Evolutionary conservation across 2,888 invertebrate species (phyloP).

Genomic region (Callyntrura guangdongensis): DNA sequence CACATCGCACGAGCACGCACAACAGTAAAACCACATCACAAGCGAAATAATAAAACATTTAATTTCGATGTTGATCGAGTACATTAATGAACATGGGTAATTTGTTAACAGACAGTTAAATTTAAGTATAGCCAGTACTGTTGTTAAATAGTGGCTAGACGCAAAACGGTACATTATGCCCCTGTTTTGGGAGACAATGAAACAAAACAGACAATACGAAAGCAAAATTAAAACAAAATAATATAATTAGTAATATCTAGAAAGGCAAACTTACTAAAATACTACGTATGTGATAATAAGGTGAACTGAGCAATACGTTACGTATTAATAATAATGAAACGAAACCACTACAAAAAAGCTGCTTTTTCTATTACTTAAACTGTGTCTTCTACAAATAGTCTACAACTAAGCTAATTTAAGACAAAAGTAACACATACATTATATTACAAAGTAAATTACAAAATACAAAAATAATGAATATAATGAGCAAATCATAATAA

Average conservation of each 20-base stretch:
- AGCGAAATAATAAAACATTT: constrained; percentile 14
- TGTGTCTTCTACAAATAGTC: background rate
- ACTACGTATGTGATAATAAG: background rate
- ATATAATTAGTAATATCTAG: no score
- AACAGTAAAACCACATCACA: constrained; percentile 39
- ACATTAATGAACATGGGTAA: no score
- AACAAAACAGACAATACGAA: no score
- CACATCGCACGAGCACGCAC: constrained; percentile 69
- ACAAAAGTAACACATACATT: background rate
- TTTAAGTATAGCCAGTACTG: no score
- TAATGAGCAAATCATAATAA: constrained; percentile 48
- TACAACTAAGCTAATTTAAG: background rate
- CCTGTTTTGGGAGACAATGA: no score
- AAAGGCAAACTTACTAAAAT: background rate
- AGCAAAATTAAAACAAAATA: no score
- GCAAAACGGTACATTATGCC: background rate
- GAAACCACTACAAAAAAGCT: no score
- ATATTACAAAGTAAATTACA: constrained; percentile 1
- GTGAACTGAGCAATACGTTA: background rate
- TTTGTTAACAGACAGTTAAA: no score
- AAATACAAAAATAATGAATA: constrained; percentile 2
- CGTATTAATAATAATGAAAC: background rate
- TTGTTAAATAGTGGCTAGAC: no score
- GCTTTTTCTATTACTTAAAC: background rate
- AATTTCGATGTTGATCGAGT: background rate